phyloP scores from a whole-genome alignment of 1,140 invertebrate species.

The Drosophila fuyamai region DNA sequence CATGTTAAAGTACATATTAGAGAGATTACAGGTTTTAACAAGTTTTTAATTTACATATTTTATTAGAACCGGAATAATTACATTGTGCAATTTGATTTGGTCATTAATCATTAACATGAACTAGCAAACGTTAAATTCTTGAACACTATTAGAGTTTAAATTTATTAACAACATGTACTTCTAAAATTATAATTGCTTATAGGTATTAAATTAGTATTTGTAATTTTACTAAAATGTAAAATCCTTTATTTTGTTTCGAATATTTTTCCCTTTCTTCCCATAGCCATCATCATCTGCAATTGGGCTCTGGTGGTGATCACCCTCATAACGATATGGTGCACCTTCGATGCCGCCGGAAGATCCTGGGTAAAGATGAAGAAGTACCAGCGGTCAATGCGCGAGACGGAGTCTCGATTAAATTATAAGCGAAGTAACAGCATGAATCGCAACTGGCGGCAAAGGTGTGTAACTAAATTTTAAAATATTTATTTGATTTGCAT shows the following conservation, averaged over 20 bases:
- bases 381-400: conserved; percentile 93
- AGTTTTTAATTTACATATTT: background rate
- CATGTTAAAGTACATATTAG: background rate
- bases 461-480: conserved; percentile 85
- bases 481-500: too few species aligned
- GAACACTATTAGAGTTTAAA: too few species aligned
- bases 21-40: background rate
- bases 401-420: conserved; percentile 90
- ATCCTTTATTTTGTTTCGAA: too few species aligned
- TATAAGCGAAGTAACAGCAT: conserved; percentile 92
- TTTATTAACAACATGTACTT: too few species aligned
- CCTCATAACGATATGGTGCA: conserved; percentile 93
- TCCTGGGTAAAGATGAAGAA: conserved; percentile 98
- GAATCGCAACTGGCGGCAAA: conserved; percentile 94
- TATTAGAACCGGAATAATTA: background rate
- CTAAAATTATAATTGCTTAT: too few species aligned
- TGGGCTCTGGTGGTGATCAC: conserved; percentile 91
- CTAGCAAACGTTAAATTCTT: too few species aligned
- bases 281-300: conserved; percentile 93
- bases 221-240: too few species aligned
- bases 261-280: background rate
- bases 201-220: too few species aligned
- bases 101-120: too few species aligned
- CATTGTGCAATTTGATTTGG: background rate
- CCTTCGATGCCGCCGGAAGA: conserved; percentile 93